A percentile compares a stretch with the other conserved stretches of the same genome.
Conservation (phyloP, 2,113 vertebrate genomes). For the Mesocricetus auratus region DNA sequence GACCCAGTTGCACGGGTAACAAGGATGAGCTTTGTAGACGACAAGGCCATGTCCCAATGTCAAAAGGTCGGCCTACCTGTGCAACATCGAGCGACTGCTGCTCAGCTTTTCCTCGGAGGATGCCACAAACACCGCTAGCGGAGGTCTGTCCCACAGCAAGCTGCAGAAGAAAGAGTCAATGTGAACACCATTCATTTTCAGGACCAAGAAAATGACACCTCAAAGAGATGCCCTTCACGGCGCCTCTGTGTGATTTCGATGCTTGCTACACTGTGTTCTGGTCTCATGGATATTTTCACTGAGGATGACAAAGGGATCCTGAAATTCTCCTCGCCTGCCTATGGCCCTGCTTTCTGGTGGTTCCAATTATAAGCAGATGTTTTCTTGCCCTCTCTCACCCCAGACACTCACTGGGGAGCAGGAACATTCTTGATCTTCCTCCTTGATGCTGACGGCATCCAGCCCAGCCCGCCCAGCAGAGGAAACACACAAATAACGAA, state of each 20-base stretch:
- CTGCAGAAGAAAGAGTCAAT: conserved; percentile 52
- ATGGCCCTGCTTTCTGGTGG: conserved; percentile 58
- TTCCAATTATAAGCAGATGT: conserved; percentile 52
- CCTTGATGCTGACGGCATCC: not conserved
- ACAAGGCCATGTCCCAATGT: not conserved
- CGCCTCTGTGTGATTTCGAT: conserved; percentile 65
- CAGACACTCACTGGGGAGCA: conserved; percentile 22
- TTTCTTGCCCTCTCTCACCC: conserved; percentile 39
- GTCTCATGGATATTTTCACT: conserved; percentile 69
- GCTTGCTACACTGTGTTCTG: conserved; percentile 51
- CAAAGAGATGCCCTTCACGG: conserved; percentile 62
- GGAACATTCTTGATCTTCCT: conserved; percentile 50
- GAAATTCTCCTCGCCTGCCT: conserved; percentile 62
- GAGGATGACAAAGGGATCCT: conserved; percentile 62
- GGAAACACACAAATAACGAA: not conserved
- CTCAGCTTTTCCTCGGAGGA: not conserved
- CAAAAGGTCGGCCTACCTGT: not conserved
- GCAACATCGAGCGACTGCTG: not conserved
- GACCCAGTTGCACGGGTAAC: not conserved
- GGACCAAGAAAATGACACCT: conserved; percentile 39
- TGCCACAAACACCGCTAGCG: not conserved
- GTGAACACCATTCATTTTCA: conserved; percentile 25
- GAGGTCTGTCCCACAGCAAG: not conserved
- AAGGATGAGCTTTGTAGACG: not conserved
- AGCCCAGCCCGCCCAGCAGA: not conserved